Base-by-base conservation (phyloP, 2,888 invertebrate genomes). In the Drosophila melanosoma region DNA sequence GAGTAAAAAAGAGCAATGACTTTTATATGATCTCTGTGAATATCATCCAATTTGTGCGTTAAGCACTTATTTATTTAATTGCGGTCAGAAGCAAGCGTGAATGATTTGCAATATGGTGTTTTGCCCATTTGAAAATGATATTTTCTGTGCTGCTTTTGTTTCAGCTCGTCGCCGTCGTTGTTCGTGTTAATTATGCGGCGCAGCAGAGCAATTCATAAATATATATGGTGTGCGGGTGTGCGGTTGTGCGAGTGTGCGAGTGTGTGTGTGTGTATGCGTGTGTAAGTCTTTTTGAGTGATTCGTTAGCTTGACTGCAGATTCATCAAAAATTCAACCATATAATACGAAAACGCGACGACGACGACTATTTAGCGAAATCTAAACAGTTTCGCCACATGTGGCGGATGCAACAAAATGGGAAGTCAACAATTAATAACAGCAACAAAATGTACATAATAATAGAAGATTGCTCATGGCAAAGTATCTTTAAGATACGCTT, bases 191-290 rank as follows among this genome's bases (percentile, higher is more conserved):
- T 85, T 81, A 81, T 73, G 75, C 70, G 63, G 57, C 66, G 75
- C 86, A 83, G 53, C 67, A 62, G 87, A 87, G 74, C 85, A 84
- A 73, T 81, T 82, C 78, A 84, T 76, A 72, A 75, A 74, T 70
- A 69, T 72, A 49, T 35, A 59, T 36, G 49, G 36, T 58, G 54
- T 45, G 61, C 52, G 54, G 62, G 61, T 67, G 62, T 61, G 64
- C 29, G 23, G 4, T 1, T 15, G 64, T 17, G n/a, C 53, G 35
- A 32, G 61, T 48, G 35, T 36, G 59, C 33, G 48, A 57, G 48
- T 59, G 61, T 48, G 35, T 36, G 59, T 36, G 48, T 59, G 48
- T 59, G 8, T 62, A 45, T 23, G 72, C n/a, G n/a, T 54, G 26
- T 23, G 53, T 45, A 29, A 35, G 56, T 40, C 40, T 58, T 51